These are phyloP conservation scores for Nephrotoma appendiculata DNA, from an alignment of 2,888 invertebrate genomes.

Conservation along the genomic window DNA sequence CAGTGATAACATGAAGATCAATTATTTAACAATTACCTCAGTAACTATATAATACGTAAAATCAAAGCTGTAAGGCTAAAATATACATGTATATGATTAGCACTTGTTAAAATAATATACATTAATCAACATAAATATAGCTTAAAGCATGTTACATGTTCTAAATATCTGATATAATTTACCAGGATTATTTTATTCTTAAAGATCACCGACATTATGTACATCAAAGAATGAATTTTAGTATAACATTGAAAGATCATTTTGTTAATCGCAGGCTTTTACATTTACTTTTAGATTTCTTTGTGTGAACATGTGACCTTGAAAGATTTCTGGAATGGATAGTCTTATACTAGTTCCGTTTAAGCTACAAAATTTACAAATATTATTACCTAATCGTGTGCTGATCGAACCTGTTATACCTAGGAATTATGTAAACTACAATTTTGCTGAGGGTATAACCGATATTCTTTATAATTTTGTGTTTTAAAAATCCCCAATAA, in stretches of 20 bases:
- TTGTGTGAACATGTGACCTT: neutral
- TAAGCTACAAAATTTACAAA: no score
- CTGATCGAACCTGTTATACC: no score
- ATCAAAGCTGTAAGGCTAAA: neutral
- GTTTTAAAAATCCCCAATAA: no score
- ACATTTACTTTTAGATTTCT: neutral
- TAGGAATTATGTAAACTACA: no score
- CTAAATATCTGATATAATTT: neutral
- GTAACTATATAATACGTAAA: neutral
- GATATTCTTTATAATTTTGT: no score
- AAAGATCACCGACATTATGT: neutral
- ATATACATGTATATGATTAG: neutral
- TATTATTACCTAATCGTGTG: no score
- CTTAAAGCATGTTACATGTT: neutral
- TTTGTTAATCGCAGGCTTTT: neutral
- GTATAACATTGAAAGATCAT: neutral
- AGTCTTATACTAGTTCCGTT: no score
- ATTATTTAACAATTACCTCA: neutral
- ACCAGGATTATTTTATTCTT: neutral
- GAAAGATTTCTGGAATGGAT: neutral
- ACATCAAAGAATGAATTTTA: neutral
- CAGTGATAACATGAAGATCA: neutral
- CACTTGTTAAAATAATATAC: neutral
- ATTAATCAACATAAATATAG: neutral
- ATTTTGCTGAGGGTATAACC: no score